phyloP scores from a whole-genome alignment of 2,888 invertebrate genomes.

The Sarcophaga caerulescens region DNA sequence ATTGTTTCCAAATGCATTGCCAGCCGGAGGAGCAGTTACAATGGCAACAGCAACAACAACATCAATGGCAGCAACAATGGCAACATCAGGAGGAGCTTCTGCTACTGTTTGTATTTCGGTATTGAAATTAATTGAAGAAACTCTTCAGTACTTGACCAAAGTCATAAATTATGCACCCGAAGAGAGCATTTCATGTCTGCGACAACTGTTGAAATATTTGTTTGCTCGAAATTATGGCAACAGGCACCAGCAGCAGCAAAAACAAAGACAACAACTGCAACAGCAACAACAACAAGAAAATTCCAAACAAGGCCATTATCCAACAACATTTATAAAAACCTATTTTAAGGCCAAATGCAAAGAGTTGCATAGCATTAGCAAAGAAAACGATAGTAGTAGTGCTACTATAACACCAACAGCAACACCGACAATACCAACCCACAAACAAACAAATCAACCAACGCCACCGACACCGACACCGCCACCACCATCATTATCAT shows the following conservation, averaged over 20 bases:
- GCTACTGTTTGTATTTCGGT: conserved; percentile 65
- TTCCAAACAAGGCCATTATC: conserved; percentile 67
- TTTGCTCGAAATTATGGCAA: conserved; percentile 86
- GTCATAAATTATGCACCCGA: conserved; percentile 87
- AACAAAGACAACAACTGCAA: conserved; percentile 70
- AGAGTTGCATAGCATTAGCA: conserved; percentile 70
- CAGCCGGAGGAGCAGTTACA: conserved; percentile 41
- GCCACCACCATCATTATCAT: background rate
- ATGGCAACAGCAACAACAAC: conserved; percentile 37
- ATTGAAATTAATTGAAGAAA: conserved; percentile 85
- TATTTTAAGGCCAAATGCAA: conserved; percentile 74
- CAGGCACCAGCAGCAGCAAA: conserved; percentile 73
- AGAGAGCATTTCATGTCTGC: conserved; percentile 87
- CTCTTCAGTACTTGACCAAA: conserved; percentile 86
- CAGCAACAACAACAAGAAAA: conserved; percentile 61
- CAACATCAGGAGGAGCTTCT: conserved; percentile 32
- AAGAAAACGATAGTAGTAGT: conserved; percentile 65
- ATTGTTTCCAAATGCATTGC: conserved; percentile 58
- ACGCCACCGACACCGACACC: conserved; percentile 8
- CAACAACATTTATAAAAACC: conserved; percentile 74
- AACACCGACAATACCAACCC: conserved; percentile 46
- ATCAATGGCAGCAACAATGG: conserved; percentile 45
- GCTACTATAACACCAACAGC: conserved; percentile 19
- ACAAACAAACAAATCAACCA: conserved; percentile 56
- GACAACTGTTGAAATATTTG: conserved; percentile 87